Base-by-base conservation (phyloP, 2,888 invertebrate genomes). In the Pheosia tremula region DNA sequence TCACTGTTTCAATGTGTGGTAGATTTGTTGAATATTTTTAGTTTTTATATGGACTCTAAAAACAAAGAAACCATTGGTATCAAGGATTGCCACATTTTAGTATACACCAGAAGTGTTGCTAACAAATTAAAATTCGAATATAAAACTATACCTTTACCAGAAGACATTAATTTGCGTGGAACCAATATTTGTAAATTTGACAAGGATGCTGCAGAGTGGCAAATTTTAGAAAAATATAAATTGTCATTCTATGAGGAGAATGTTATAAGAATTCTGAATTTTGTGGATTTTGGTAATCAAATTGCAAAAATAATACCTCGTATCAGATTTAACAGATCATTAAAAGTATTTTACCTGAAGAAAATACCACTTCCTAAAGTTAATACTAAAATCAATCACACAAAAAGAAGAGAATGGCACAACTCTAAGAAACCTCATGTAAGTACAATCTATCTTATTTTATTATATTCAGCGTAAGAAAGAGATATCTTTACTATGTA, bases 261-360 rank as follows among this genome's bases (percentile, higher is more conserved):
- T 60, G 90, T 97, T 38, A 89, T 98, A 69, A 95, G 98, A 73
- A 95, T 96, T 53, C 94, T 96, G 61, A 97, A 97, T 85, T 95
- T 98, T 79, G 94, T 97, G 45, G 95, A 96, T 71, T 98, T 98
- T 89, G 98, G 98, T 3, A 95, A 96, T 79, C 95, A 97, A 68
- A 94, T 96, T 58, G 93, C 94, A 4, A 94, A 96, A 59, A 92
- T 95, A 57, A 95, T 96, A 66, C 95, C 96, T n/a, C 95, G 95
- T 39, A 95, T 97, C 55, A 91, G 87, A 58, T 97, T 94, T 79
- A 95, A 97, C 79, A 91, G 94, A 59, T 78, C 89, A 39, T 79
- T 93, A 80, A 92, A 92, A 75, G 86, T 94, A 79, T 93, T 89
- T 72, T 91, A 90, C 64, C 79, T 91, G 58, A 94, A 93, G 71